These are phyloP conservation scores for Melanotaenia parkinsoni DNA, from an alignment of 2,797 vertebrate species.

Conservation along the genomic window DNA sequence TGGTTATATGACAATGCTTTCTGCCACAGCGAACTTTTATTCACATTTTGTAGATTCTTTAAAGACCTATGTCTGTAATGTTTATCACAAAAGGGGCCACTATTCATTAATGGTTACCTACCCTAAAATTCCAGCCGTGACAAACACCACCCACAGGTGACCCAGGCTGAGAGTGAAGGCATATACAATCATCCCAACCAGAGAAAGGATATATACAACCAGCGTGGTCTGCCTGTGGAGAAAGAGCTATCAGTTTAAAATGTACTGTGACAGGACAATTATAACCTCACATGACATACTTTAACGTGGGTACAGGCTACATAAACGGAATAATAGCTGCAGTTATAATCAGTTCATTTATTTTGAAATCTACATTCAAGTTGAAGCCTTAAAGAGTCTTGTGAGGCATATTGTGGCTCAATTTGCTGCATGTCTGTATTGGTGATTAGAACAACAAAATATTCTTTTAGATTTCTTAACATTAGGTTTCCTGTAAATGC, in stretches of 20 bases:
- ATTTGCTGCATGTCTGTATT: not conserved
- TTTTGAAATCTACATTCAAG: conserved; percentile 22
- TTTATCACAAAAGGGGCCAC: not conserved
- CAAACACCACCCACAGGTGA: conserved; percentile 92
- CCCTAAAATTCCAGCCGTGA: conserved; percentile 91
- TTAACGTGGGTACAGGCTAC: no score
- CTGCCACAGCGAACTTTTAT: not conserved
- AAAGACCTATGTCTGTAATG: not conserved
- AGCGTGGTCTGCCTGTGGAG: conserved; percentile 89
- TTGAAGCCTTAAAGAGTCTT: not conserved
- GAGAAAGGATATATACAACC: conserved; percentile 87
- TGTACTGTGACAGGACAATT: accelerated
- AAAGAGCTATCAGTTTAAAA: conserved; percentile 18
- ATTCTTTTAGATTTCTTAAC: not conserved
- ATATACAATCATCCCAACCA: conserved; percentile 91
- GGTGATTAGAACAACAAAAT: not conserved
- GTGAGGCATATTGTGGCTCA: not conserved
- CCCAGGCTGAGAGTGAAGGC: conserved; percentile 88
- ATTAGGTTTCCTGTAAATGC: not conserved
- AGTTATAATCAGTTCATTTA: conserved; percentile 8
- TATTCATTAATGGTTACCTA: conserved; percentile 71
- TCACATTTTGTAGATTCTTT: not conserved
- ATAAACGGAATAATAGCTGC: not conserved
- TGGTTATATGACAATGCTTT: not conserved
- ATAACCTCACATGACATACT: not conserved